Evolutionary conservation across 2,113 vertebrate genomes (phyloP).

Genomic region (Chloropsis cyanopogon): DNA sequence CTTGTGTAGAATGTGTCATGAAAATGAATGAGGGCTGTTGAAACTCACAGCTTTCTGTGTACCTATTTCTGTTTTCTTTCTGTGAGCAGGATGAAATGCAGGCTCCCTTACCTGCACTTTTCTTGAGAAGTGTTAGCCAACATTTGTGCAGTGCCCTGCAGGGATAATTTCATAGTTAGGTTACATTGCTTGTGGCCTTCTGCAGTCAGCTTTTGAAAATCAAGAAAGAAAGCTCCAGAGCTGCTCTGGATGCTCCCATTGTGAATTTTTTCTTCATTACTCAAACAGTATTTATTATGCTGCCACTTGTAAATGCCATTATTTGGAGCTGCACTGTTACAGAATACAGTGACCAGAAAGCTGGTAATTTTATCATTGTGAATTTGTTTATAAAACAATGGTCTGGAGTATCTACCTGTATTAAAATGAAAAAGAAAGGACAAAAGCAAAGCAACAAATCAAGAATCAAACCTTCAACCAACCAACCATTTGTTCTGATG

Average conservation of each 20-base stretch:
- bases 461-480: background rate
- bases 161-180: background rate
- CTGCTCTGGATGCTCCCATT: background rate
- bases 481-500: background rate
- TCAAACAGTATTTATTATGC: background rate
- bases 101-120: background rate
- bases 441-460: background rate
- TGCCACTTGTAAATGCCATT: background rate
- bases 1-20: background rate
- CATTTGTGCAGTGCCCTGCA: background rate
- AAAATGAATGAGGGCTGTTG: background rate
- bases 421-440: background rate
- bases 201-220: background rate
- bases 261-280: background rate
- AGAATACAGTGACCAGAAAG: background rate
- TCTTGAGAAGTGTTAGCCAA: background rate
- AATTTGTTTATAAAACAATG: background rate
- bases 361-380: background rate
- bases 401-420: background rate
- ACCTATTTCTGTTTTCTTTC: background rate
- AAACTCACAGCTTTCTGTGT: background rate
- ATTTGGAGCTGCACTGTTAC: background rate
- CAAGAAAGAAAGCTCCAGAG: background rate
- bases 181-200: background rate
- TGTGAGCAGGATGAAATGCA: background rate